These are phyloP conservation scores for Tachina grossa DNA, from an alignment of 2,888 invertebrate species.

Conservation along the genomic window DNA sequence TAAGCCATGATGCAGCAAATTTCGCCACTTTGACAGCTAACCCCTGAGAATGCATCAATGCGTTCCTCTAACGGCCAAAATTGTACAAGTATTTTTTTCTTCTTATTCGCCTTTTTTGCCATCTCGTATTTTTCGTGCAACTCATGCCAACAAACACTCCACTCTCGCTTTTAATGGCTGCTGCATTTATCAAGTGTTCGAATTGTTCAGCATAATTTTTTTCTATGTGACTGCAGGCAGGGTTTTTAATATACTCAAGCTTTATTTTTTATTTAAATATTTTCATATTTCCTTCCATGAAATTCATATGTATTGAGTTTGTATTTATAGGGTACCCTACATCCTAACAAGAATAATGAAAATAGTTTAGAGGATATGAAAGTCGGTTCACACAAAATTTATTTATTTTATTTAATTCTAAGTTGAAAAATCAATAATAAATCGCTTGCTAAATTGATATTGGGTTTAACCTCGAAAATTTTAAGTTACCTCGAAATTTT, in stretches of 20 bases:
- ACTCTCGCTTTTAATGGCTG: conserved; percentile 56
- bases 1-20: conserved; percentile 70
- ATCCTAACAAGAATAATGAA: not conserved
- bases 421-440: not conserved
- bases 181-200: conserved; percentile 69
- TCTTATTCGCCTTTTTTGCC: conserved; percentile 9
- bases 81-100: conserved; percentile 28
- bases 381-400: not conserved
- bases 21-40: conserved; percentile 69
- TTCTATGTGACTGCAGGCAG: conserved; percentile 44
- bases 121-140: not conserved
- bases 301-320: conserved; percentile 23
- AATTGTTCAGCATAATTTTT: conserved; percentile 60
- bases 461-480: too few species aligned
- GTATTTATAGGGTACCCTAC: conserved; percentile 44
- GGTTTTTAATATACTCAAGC: conserved; percentile 29
- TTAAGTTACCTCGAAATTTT: too few species aligned
- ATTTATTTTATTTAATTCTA: too few species aligned
- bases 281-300: not conserved
- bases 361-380: not conserved
- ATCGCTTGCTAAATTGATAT: too few species aligned
- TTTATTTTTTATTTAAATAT: not conserved
- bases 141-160: conserved; percentile 49
- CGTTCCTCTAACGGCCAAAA: conserved; percentile 56
- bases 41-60: conserved; percentile 67